Evolutionary conservation across 2,113 vertebrate species (phyloP), one percentile per base, ranked within the genome.

Genomic region (Ursus arctos): DNA sequence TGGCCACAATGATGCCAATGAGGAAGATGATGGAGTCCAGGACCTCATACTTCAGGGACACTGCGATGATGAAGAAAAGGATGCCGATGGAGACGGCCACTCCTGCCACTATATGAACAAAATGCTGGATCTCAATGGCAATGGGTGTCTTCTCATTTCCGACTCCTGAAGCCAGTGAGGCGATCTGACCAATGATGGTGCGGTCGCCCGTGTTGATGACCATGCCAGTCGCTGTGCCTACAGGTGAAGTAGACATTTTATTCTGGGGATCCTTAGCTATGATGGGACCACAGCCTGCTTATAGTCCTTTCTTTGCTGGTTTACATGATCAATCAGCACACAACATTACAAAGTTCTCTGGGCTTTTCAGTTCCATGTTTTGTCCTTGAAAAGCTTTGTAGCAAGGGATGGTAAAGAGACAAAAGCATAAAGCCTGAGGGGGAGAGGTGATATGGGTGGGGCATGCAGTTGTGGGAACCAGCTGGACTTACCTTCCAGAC

Each of bases 1-100:
- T 99, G 19, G 99, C 99, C 96, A 99, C 99, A 36, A 99, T 99
- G 95, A 99, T 99, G 91, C 99, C 99, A 47, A 99, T 99, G 65
- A 99, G 99, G 85, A 99, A 99, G 98, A 99, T 99, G 98, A 99
- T 98, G 88, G 99, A 98, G 4, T 99, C 98, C 53, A 99, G 97
- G 59, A 99, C 96, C 9, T 88, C 47, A 92, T 99, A 99, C 47
- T 96, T 89, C 99, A 99, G 98, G 16, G 98, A 99, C 13, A 99
- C 91, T 0, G 99, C 98, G 28, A 99, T 99, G 91, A 99, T 98
- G 98, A 99, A 99, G 98, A 99, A 99, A 47, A 99, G 31, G 4
- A 99, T 28, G 2, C 99, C 99, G 0, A 99, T 57, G 87, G 99
- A 98, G 81, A 99, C 0, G 9, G 99, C 99, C 82, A 99, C 98